phyloP scores from a whole-genome alignment of 2,888 invertebrate genomes.

The Amphipoea lucens region DNA sequence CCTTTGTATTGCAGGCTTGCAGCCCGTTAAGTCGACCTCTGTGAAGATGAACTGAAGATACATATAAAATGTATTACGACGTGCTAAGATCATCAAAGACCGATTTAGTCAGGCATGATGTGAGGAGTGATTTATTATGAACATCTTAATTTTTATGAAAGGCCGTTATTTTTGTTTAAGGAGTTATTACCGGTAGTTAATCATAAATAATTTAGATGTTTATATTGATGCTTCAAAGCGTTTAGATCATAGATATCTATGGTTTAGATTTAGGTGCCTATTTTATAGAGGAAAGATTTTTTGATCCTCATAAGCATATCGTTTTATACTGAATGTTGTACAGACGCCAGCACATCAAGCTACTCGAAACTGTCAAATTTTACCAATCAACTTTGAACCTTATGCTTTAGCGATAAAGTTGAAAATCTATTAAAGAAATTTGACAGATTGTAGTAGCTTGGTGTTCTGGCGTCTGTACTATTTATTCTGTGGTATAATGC shows the following conservation, averaged over 20 bases:
- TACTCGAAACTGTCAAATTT: too few species aligned
- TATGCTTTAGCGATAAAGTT: too few species aligned
- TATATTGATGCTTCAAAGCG: slow-evolving; percentile 41
- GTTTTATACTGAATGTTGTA: not conserved
- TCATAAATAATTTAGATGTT: slow-evolving; percentile 45
- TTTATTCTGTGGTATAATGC: too few species aligned
- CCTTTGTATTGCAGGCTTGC: slow-evolving; percentile 41
- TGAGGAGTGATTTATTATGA: slow-evolving; percentile 51
- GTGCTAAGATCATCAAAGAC: slow-evolving; percentile 36
- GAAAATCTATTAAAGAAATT: too few species aligned
- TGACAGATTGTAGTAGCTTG: too few species aligned
- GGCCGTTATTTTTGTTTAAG: slow-evolving; percentile 46
- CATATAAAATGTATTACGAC: slow-evolving; percentile 53
- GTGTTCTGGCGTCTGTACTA: too few species aligned
- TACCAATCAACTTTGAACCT: too few species aligned
- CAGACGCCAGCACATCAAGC: too few species aligned
- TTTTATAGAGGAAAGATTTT: not conserved
- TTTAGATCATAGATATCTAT: too few species aligned
- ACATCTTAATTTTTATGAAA: slow-evolving; percentile 55
- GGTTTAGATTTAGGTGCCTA: slow-evolving; percentile 1
- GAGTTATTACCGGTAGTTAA: slow-evolving; percentile 51
- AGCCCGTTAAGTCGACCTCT: slow-evolving; percentile 31
- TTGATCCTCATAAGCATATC: not conserved
- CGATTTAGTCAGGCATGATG: slow-evolving; percentile 46
- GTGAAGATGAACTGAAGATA: slow-evolving; percentile 42